phyloP scores from a whole-genome alignment of 2,797 vertebrate species.

The Cynodonichthys magdalenae region DNA sequence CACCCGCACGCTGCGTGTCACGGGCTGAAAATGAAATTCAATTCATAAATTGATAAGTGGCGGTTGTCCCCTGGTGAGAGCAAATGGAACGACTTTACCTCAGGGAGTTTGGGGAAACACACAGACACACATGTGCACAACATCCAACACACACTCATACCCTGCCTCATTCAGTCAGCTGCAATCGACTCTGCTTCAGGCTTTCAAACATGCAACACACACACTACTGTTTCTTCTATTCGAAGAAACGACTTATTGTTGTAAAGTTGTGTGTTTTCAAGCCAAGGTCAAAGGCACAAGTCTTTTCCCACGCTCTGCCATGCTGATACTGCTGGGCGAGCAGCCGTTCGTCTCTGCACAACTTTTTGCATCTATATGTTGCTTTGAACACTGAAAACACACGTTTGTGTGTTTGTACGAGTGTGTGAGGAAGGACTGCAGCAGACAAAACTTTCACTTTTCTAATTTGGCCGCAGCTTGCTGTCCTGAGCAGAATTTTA shows the following conservation, averaged over 20 bases:
- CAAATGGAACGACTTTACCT: slow-evolving; percentile 57
- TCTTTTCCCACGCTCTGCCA: slow-evolving; percentile 55
- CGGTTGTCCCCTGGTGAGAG: slow-evolving; percentile 51
- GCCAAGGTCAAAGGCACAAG: slow-evolving; percentile 27
- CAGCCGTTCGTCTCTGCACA: neutral
- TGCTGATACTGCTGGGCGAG: neutral
- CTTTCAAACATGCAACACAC: slow-evolving; percentile 19
- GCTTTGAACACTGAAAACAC: neutral
- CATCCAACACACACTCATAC: slow-evolving; percentile 16
- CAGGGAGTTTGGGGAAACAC: slow-evolving; percentile 51
- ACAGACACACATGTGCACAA: neutral
- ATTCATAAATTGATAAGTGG: slow-evolving; percentile 72
- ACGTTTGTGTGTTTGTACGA: neutral
- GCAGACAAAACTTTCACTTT: slow-evolving; percentile 23
- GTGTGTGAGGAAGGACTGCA: slow-evolving; percentile 23
- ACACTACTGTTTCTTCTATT: slow-evolving; percentile 10
- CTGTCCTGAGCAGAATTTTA: slow-evolving; percentile 32
- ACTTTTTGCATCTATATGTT: neutral
- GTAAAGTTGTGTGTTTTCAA: slow-evolving; percentile 30
- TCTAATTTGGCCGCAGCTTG: slow-evolving; percentile 48
- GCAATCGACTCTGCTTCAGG: slow-evolving; percentile 36
- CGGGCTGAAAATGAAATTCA: slow-evolving; percentile 59
- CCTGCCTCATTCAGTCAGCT: slow-evolving; percentile 38
- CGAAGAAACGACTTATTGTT: slow-evolving; percentile 28
- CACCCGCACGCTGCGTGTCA: slow-evolving; percentile 43